Evolutionary conservation across 2,888 invertebrate genomes (phyloP), one percentile per base, ranked within the genome.

Genomic region (Tenthredo distinguenda): DNA sequence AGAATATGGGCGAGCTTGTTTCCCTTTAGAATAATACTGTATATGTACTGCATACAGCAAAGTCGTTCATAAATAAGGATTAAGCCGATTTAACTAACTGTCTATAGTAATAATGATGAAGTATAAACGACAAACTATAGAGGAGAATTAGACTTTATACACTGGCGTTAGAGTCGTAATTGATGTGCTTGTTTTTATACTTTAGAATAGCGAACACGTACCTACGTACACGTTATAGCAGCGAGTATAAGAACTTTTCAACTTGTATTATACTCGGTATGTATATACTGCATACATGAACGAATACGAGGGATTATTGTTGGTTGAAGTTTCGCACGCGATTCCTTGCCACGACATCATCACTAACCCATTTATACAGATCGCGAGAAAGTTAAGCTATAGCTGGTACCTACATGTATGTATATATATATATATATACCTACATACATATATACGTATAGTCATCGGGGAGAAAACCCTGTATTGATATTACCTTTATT

Each of bases 301-400:
- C 34, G 21, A n/a, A 72, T 40, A 40, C 18, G 37, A 43, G 9
- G 43, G 74, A 74, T 74, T 74, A 74, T 74, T 21, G 74, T 74
- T 40, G 26, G 72, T 47, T 43, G n/a, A 47, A 43, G 21, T 74
- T 26, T 7, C 9, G 74, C 74, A 74, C 74, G 74, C 74, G 74
- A 74, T 74, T 40, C 43, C 40, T 74, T 21, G 74, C 74, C 74
- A 43, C 74, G 43, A 74, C 74, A 74, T 74, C 40, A 43, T 40
- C 43, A n/a, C 74, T 43, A 40, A 74, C 74, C 74, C 74, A 26
- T 26, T 74, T 74, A 74, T 68, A 34, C 74, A 7, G 43, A 72
- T 72, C 71, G n/a, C 74, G 74, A 74, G 40, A 74, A 74, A 72
- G 40, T 47, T 40, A 34, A 72, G 71, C 37, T 40, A 37, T 37